Percentiles rank a stretch among this genome's conserved stretches.
These are phyloP conservation scores for Ecdyonurus torrentis DNA, from an alignment of 2,888 invertebrate species.

Conservation along the genomic window DNA sequence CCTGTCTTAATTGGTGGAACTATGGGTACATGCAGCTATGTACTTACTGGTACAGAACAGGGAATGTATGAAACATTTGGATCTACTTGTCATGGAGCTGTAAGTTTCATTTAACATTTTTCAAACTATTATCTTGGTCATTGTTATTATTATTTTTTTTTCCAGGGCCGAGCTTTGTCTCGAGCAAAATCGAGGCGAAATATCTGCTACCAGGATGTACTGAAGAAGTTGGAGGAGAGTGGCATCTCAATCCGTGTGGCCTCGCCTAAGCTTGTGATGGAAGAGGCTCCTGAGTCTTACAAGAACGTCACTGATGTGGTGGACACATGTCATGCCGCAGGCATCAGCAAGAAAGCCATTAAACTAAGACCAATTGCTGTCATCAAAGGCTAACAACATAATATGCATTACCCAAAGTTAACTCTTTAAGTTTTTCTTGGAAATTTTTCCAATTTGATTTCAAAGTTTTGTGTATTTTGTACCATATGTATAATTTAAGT, in stretches of 20 bases:
- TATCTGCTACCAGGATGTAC: conserved; percentile 81
- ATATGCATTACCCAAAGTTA: too few species aligned
- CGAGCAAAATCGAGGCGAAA: conserved; percentile 94
- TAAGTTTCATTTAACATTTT: conserved; percentile 38
- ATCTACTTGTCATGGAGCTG: conserved; percentile 99
- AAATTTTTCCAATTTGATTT: too few species aligned
- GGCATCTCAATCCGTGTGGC: conserved; percentile 95
- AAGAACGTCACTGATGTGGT: conserved; percentile 99
- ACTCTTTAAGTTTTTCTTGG: too few species aligned
- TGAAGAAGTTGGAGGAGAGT: conserved; percentile 61
- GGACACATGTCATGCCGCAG: conserved; percentile 92
- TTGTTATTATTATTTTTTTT: conserved; percentile 14
- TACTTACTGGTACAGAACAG: conserved; percentile 90
- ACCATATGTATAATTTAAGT: too few species aligned
- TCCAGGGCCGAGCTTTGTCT: conserved; percentile 86
- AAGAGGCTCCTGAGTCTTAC: conserved; percentile 98
- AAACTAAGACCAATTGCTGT: conserved; percentile 96
- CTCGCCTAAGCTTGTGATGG: conserved; percentile 98
- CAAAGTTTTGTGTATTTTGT: too few species aligned
- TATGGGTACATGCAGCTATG: conserved; percentile 99
- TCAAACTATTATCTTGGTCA: background rate
- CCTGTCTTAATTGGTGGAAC: conserved; percentile 98
- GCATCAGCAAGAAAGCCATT: conserved; percentile 91
- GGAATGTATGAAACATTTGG: conserved; percentile 98
- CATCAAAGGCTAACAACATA: conserved; percentile 78